Conservation (phyloP, 2,113 vertebrate genomes). For the Todiramphus saurophagus region DNA sequence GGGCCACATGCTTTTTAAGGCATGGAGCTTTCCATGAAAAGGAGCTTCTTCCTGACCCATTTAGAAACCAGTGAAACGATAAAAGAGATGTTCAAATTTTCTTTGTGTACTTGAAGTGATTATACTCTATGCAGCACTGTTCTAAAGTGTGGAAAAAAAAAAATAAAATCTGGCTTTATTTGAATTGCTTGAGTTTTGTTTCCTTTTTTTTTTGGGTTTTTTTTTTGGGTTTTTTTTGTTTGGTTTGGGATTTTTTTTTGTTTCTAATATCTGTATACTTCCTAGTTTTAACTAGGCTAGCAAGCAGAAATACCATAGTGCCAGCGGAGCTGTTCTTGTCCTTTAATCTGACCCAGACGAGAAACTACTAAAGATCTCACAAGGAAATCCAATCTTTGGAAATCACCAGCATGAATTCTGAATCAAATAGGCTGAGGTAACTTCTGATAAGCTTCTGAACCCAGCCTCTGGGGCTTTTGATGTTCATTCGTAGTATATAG, state of each 20-base stretch:
- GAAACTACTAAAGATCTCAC: slow-evolving; percentile 49
- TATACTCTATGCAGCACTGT: background rate
- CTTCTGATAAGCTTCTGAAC: slow-evolving; percentile 60
- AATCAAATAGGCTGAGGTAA: slow-evolving; percentile 45
- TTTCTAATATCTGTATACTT: slow-evolving; percentile 16
- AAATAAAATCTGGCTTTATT: background rate
- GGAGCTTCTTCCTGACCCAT: slow-evolving; percentile 13
- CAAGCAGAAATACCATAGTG: slow-evolving; percentile 18
- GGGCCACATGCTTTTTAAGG: background rate
- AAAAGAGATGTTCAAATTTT: background rate
- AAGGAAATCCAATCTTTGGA: slow-evolving; percentile 61
- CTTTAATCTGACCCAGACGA: slow-evolving; percentile 45
- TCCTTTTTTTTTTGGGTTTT: background rate
- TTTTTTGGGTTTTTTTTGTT: background rate
- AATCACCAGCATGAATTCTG: slow-evolving; percentile 61
- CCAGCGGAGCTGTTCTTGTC: slow-evolving; percentile 37
- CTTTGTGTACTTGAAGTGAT: background rate
- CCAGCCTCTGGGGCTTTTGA: slow-evolving; percentile 29
- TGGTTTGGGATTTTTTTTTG: background rate
- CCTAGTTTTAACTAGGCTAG: slow-evolving; percentile 20
- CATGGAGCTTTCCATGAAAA: background rate
- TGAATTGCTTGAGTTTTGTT: background rate
- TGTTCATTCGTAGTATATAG: slow-evolving; percentile 1
- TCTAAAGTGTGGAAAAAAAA: background rate
- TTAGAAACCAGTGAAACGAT: background rate